Percentiles rank a stretch among this genome's conserved stretches.
Evolutionary conservation across 2,888 invertebrate species (phyloP).

Genomic region (Cryptocephalus moraei): DNA sequence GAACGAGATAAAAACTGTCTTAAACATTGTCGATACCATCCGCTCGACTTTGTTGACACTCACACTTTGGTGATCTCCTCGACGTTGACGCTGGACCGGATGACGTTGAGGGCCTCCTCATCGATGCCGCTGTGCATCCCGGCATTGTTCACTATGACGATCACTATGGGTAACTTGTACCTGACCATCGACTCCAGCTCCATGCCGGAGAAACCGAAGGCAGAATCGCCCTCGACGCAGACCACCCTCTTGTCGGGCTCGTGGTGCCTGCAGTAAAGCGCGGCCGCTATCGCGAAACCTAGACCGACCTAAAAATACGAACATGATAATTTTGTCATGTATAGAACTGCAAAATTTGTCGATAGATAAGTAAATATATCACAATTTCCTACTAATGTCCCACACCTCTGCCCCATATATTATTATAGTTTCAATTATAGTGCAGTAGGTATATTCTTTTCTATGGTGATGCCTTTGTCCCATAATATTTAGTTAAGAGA

Average conservation of each 20-base stretch:
- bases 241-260: conserved; percentile 74
- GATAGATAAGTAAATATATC: too few relatives aligned
- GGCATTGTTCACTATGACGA: conserved; percentile 90
- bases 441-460: too few relatives aligned
- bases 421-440: too few relatives aligned
- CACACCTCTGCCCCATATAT: too few relatives aligned
- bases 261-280: conserved; percentile 76
- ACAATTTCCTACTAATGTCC: too few relatives aligned
- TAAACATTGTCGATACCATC: not conserved
- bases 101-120: conserved; percentile 58
- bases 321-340: too few relatives aligned
- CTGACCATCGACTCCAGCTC: conserved; percentile 95
- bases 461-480: too few relatives aligned
- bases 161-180: conserved; percentile 82
- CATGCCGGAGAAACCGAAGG: conserved; percentile 98
- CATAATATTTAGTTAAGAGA: too few relatives aligned
- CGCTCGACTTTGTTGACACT: too few relatives aligned
- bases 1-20: too few relatives aligned
- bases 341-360: too few relatives aligned
- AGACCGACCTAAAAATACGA: conserved; percentile 59
- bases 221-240: conserved; percentile 94
- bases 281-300: conserved; percentile 88
- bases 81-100: conserved; percentile 43
- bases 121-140: conserved; percentile 88
- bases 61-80: conserved; percentile 70